Percentiles rank a stretch among this genome's conserved stretches.
phyloP scores from a whole-genome alignment of 2,797 vertebrate species.

The Smutsia gigantea region DNA sequence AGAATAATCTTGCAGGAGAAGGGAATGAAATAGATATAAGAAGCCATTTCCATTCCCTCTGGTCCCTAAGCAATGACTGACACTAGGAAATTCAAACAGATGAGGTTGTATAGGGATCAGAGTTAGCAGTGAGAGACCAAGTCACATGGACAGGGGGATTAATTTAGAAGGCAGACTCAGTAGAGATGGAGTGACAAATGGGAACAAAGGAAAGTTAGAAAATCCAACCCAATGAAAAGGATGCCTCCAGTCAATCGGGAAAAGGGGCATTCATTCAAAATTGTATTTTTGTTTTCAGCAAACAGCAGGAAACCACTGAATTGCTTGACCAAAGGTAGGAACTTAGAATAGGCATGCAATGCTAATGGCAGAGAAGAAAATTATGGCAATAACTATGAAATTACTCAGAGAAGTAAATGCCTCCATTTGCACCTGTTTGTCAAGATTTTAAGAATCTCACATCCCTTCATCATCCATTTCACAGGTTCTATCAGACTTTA shows the following conservation, averaged over 20 bases:
- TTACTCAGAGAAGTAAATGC: conserved; percentile 11
- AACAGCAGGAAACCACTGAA: neutral
- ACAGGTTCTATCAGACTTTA: neutral
- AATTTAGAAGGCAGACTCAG: conserved; percentile 33
- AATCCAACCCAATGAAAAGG: neutral
- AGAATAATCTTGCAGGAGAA: neutral
- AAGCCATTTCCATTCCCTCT: conserved; percentile 49
- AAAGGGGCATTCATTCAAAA: neutral
- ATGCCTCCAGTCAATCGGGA: neutral
- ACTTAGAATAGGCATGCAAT: neutral
- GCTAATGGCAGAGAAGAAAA: conserved; percentile 45
- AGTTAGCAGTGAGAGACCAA: neutral
- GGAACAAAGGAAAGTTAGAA: conserved; percentile 14
- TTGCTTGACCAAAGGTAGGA: conserved; percentile 39
- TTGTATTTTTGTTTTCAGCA: conserved; percentile 3
- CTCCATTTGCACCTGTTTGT: conserved; percentile 39
- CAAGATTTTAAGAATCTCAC: neutral
- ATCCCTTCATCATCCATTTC: conserved; percentile 6
- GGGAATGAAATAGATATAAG: neutral
- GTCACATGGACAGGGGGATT: conserved; percentile 9
- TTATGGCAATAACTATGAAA: neutral
- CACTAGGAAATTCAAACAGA: conserved; percentile 44
- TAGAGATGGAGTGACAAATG: conserved; percentile 8
- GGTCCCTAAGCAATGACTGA: neutral
- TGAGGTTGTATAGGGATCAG: neutral